These are phyloP conservation scores for Bombus haemorrhoidalis DNA, from an alignment of 1,140 invertebrate genomes.

Conservation along the genomic window DNA sequence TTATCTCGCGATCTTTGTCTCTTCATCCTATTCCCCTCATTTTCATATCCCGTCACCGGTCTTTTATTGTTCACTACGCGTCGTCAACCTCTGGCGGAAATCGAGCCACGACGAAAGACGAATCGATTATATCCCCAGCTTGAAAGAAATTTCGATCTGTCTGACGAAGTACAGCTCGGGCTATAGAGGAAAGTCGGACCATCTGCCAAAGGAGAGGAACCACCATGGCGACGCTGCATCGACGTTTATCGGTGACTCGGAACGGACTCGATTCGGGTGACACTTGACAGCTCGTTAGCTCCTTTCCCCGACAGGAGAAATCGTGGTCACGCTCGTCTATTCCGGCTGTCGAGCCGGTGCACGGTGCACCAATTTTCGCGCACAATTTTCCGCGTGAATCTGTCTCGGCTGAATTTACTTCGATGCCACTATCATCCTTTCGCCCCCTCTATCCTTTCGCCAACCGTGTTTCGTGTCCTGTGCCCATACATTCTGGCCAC, in stretches of 20 bases:
- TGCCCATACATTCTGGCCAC: constrained; percentile 62
- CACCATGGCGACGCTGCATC: constrained; percentile 26
- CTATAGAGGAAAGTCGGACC: background rate
- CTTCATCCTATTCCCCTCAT: background rate
- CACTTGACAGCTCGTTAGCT: constrained; percentile 73
- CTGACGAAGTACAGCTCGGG: background rate
- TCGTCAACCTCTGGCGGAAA: constrained; percentile 28
- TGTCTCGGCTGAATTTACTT: constrained; percentile 47
- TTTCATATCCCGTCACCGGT: constrained; percentile 10
- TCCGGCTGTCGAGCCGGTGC: constrained; percentile 48
- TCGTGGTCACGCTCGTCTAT: constrained; percentile 63
- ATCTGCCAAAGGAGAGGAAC: constrained; percentile 36
- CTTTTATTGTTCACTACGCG: constrained; percentile 49
- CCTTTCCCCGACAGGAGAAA: constrained; percentile 56
- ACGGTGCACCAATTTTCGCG: constrained; percentile 34
- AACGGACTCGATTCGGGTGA: constrained; percentile 52
- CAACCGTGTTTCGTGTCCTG: constrained; percentile 46
- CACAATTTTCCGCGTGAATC: constrained; percentile 59
- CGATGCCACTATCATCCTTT: background rate
- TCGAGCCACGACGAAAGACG: constrained; percentile 46
- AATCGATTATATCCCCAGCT: constrained; percentile 49
- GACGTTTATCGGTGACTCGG: constrained; percentile 52
- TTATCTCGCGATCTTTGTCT: background rate
- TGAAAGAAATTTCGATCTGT: constrained; percentile 37
- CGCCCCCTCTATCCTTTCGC: background rate